phyloP scores from a whole-genome alignment of 2,888 invertebrate genomes.

The Gymnoscelis rufifasciata region DNA sequence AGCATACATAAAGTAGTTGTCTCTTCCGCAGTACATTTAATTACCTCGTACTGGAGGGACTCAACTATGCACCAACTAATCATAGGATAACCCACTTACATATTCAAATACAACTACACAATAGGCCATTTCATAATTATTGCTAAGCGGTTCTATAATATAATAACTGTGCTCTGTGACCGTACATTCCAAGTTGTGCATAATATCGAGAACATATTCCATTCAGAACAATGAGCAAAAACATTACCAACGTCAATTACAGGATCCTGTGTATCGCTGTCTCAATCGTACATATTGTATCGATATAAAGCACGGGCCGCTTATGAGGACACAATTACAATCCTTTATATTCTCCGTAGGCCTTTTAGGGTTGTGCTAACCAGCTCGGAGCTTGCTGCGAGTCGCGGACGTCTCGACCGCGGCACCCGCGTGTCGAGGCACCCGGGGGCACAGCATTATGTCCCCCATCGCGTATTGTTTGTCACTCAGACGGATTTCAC shows the following conservation, averaged over 20 bases:
- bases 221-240: constrained; percentile 42
- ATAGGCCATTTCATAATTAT: constrained; percentile 12
- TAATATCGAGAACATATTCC: constrained; percentile 33
- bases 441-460: constrained; percentile 61
- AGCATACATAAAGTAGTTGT: constrained; percentile 10
- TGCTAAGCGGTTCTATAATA: constrained; percentile 10
- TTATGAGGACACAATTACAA: constrained; percentile 76
- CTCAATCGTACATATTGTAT: constrained; percentile 59
- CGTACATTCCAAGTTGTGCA: constrained; percentile 12
- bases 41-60: constrained; percentile 3
- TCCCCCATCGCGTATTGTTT: constrained; percentile 64
- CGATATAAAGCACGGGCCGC: constrained; percentile 53
- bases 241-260: constrained; percentile 64
- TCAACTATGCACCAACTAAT: constrained; percentile 8
- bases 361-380: constrained; percentile 64
- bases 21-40: constrained; percentile 14
- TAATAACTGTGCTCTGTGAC: constrained; percentile 6
- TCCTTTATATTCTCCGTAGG: constrained; percentile 64
- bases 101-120: constrained; percentile 8
- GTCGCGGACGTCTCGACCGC: constrained; percentile 44
- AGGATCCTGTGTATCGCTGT: constrained; percentile 57
- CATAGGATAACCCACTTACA: constrained; percentile 6
- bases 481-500: constrained; percentile 69
- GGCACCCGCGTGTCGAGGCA: constrained; percentile 48
- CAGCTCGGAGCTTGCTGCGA: constrained; percentile 39